These are phyloP conservation scores for Mactromeris polynyma DNA, from an alignment of 2,888 invertebrate species.

Conservation along the genomic window DNA sequence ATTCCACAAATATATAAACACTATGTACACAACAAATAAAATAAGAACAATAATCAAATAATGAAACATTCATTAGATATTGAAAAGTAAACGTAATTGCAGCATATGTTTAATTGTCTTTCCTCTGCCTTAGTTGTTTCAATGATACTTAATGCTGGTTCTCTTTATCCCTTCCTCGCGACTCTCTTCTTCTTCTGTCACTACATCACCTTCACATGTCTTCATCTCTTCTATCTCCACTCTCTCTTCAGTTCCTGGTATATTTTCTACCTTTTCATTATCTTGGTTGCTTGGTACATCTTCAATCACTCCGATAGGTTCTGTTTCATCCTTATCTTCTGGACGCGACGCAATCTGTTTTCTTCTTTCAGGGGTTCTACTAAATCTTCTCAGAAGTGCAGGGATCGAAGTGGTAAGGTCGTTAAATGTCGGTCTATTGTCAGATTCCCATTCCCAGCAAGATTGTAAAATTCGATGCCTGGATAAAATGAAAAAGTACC, in stretches of 20 bases:
- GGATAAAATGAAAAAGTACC: too few relatives aligned
- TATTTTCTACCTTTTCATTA: too few relatives aligned
- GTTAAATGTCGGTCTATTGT: slow-evolving; percentile 39
- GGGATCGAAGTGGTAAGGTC: slow-evolving; percentile 44
- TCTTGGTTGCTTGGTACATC: too few relatives aligned
- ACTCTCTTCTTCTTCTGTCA: not conserved
- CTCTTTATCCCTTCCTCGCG: not conserved
- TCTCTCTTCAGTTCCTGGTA: too few relatives aligned
- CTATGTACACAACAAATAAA: too few relatives aligned
- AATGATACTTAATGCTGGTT: not conserved
- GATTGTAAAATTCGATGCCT: slow-evolving; percentile 48
- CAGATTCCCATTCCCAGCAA: slow-evolving; percentile 48
- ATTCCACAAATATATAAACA: too few relatives aligned
- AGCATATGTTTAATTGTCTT: too few relatives aligned
- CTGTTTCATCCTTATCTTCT: not conserved
- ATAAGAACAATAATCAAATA: too few relatives aligned
- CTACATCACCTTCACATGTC: not conserved
- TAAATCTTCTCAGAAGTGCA: slow-evolving; percentile 31
- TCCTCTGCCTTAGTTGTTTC: not conserved
- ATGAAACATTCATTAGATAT: too few relatives aligned
- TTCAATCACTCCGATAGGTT: not conserved
- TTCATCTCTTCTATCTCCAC: not conserved
- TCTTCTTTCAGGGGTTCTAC: slow-evolving; percentile 32
- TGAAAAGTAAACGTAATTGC: too few relatives aligned
- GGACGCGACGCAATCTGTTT: not conserved